These are phyloP conservation scores for Elaphurus davidianus DNA, from an alignment of 2,113 vertebrate species.

Conservation along the genomic window DNA sequence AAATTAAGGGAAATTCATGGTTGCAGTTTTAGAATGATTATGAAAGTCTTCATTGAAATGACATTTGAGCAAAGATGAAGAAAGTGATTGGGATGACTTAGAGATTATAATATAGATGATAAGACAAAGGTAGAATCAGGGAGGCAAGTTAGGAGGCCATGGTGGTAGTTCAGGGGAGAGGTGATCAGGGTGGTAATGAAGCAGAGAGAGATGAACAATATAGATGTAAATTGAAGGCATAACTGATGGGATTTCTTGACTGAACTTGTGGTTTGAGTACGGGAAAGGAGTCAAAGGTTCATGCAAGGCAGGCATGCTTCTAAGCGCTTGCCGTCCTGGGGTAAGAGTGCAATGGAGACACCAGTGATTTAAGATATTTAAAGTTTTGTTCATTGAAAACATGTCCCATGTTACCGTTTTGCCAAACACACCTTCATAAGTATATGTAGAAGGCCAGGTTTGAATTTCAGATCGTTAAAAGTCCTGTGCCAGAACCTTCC, in stretches of 20 bases:
- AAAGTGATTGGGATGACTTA: not conserved
- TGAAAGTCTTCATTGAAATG: not conserved
- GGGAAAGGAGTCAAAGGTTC: not conserved
- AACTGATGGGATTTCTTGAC: not conserved
- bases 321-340: not conserved
- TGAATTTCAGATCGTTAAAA: not conserved
- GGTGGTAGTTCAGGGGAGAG: not conserved
- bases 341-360: not conserved
- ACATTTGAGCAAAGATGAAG: not conserved
- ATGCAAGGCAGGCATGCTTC: not conserved
- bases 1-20: not conserved
- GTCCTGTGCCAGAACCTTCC: not conserved
- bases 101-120: not conserved
- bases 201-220: not conserved
- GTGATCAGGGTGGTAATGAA: not conserved
- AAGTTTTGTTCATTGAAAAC: not conserved
- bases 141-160: not conserved
- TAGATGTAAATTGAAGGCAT: not conserved
- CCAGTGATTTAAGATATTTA: not conserved
- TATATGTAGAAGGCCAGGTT: not conserved
- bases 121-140: not conserved
- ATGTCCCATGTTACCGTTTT: not conserved
- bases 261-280: not conserved
- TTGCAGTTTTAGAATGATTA: not conserved
- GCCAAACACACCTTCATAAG: not conserved